A percentile compares a stretch with the other conserved stretches of the same genome.
Evolutionary conservation across 2,113 vertebrate genomes (phyloP).

Genomic region (Pampusana beccarii): DNA sequence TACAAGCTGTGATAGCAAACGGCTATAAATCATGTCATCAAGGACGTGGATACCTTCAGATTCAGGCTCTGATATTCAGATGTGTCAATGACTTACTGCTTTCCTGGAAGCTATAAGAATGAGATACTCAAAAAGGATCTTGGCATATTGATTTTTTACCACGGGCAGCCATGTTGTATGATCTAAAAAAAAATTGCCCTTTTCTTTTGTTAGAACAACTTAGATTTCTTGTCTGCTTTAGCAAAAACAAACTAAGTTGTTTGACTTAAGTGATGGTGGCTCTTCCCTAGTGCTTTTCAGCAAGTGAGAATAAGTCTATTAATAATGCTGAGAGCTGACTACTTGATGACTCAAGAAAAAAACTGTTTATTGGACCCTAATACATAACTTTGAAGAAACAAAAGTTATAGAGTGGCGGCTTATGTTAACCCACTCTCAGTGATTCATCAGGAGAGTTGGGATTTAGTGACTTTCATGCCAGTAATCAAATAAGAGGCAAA

Average conservation of each 20-base stretch:
- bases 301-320: background rate
- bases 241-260: background rate
- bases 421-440: conserved; percentile 57
- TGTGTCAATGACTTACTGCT: background rate
- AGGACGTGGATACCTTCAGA: background rate
- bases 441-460: conserved; percentile 62
- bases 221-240: background rate
- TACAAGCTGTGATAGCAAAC: background rate
- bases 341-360: conserved; percentile 57
- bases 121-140: background rate
- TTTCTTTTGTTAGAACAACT: background rate
- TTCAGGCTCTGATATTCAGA: background rate
- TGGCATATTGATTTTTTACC: background rate
- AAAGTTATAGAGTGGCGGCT: conserved; percentile 25
- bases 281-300: conserved; percentile 4
- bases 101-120: background rate
- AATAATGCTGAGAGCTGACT: conserved; percentile 28
- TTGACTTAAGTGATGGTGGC: background rate
- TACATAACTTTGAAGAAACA: conserved; percentile 49
- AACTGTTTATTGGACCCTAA: conserved; percentile 25
- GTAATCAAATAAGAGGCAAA: conserved; percentile 50
- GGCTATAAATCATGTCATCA: background rate
- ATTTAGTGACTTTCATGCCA: conserved; percentile 62
- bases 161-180: background rate
- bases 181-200: background rate